These are phyloP conservation scores for Trogon melanurus DNA, from an alignment of 2,113 vertebrate species.

Conservation along the genomic window DNA sequence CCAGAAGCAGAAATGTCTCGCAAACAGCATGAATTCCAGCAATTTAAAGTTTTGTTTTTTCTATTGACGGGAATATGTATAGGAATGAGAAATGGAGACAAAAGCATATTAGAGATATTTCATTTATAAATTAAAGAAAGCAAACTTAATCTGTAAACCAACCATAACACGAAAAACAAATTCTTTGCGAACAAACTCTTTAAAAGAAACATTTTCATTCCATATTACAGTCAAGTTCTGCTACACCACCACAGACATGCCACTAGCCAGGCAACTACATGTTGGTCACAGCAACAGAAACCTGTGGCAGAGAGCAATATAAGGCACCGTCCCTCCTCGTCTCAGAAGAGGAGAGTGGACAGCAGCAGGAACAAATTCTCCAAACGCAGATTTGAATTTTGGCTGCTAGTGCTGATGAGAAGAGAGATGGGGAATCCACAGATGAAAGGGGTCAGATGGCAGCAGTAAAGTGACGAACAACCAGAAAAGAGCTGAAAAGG, in stretches of 20 bases:
- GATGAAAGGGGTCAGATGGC: slow-evolving; percentile 3
- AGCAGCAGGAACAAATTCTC: neutral
- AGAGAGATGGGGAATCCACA: neutral
- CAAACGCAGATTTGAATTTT: neutral
- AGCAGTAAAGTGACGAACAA: neutral
- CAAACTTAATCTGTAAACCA: neutral
- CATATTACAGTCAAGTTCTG: neutral
- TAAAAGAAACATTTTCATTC: neutral
- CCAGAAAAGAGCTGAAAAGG: neutral
- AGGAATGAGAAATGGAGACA: neutral
- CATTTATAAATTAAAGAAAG: neutral
- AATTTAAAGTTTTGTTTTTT: neutral
- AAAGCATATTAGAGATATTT: neutral
- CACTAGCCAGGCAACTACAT: neutral
- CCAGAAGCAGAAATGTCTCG: neutral
- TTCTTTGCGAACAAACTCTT: neutral
- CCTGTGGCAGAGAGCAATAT: neutral
- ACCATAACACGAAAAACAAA: neutral
- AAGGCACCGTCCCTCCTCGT: neutral
- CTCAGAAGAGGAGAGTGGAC: neutral
- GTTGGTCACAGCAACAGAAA: neutral
- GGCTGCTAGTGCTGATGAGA: neutral
- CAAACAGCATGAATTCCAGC: neutral
- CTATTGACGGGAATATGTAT: neutral
- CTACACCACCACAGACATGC: neutral